Evolutionary conservation across 2,113 vertebrate species (phyloP), one percentile per base, ranked within the genome.

Genomic region (Sceloporus undulatus): DNA sequence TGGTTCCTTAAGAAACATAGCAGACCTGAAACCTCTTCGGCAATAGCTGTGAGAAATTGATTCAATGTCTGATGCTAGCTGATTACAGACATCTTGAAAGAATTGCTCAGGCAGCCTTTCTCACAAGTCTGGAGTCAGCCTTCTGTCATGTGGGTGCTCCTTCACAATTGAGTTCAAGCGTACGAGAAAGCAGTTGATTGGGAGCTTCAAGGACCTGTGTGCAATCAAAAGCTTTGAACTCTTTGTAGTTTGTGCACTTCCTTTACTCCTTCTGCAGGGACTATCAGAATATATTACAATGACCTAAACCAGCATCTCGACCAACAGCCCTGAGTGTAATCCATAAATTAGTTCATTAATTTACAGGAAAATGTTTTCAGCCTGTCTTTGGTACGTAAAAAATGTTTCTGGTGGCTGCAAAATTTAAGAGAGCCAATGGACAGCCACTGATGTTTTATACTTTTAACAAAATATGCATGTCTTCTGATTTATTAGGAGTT

Each of bases 31-130:
- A 76, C 56, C 84, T 91, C 91, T 86, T 89, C 56, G 59, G 90
- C 88, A 78, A 85, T 79, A 87, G 86, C 85, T 91, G 87, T 59
- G 81, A 79, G 42, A 78, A 88, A 14, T 48, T 38, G 86, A 95
- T 96, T 91, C 93, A 93, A 87, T 82, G 94, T 93, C 95, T 95
- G 96, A 95, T 94, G 92, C 94, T 94, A 91, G 95, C 94, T 98
- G 97, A 96, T 96, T 97, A 94, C 96, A 94, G 96, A 95, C 97
- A 97, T 97, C 96, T 97, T 97, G 96, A 98, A 97, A 56, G 90
- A 94, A 97, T 97, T 97, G 95, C 94, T 92, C 86, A 23, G 79
- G 92, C 93, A 87, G 59, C 87, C 85, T 85, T 91, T 92, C 92
- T 95, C 79, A 56, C 90, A 85, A 95, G 95, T 95, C 95, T 95